Evolutionary conservation across 2,113 vertebrate genomes (phyloP), one percentile per base, ranked within the genome.

Genomic region (Diglossa brunneiventris): DNA sequence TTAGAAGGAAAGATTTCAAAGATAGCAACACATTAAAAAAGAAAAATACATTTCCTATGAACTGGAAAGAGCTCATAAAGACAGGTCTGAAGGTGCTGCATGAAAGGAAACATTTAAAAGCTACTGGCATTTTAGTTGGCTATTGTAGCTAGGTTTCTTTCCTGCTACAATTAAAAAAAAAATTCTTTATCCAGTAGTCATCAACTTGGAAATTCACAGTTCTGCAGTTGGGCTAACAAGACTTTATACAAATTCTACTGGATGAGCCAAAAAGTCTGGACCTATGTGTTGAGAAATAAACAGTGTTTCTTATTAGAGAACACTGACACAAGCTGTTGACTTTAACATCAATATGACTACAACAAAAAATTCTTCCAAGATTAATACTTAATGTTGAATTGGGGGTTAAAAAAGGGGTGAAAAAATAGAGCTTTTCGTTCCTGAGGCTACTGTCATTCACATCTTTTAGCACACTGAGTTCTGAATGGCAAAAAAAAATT

Each of bases 371-470:
- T 31, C 37, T 78, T 89, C 21, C 47, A 63, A 63, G 16, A 67
- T 69, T 66, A 81, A 46, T 24, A 59, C 3, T 59, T 67, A 42
- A 9, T 49, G 11, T 66, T 86, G 46, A 83, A 68, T 20, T 64
- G 21, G 41, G 41, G 41, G 41, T 42, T 14, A 42, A 42, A 33
- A 50, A 8, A 4, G 6, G 13, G 2, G 13, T 0, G 1, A 10
- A 37, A 64, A 56, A 41, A 22, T 1, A 37, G 2, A 63, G 7
- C 10, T 85, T 78, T 74, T 89, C 13, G 42, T 46, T 92, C 37
- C 28, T 42, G 18, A 89, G 27, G 39, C 61, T 79, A 61, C 18
- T 23, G 47, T n/a, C 52, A 64, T 23, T 78, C 35, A 64, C 37
- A 72, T 24, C 6, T 81, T 35, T 68, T 39, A 41, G 50, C 28